phyloP scores from a whole-genome alignment of 2,888 invertebrate species.

The Xylota sylvarum region DNA sequence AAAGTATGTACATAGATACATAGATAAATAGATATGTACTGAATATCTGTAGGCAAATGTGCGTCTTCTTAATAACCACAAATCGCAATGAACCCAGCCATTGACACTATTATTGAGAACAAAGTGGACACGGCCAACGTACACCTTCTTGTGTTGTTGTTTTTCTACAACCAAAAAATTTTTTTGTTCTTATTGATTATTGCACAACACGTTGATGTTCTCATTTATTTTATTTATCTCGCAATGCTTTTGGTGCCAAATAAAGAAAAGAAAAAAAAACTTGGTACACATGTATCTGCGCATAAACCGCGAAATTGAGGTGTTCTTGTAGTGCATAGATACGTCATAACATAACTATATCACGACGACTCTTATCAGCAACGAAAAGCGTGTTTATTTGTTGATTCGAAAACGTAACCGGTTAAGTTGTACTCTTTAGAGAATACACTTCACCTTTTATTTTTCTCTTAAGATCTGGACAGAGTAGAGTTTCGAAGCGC shows the following conservation, averaged over 20 bases:
- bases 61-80: constrained; percentile 19
- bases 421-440: constrained; percentile 25
- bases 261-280: constrained; percentile 4
- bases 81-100: constrained; percentile 57
- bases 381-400: constrained; percentile 9
- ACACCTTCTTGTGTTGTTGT: neutral
- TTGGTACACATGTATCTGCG: constrained; percentile 34
- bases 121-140: constrained; percentile 1
- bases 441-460: neutral
- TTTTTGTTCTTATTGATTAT: constrained; percentile 37
- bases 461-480: constrained; percentile 22
- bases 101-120: constrained; percentile 44
- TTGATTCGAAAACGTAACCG: constrained; percentile 33
- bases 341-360: constrained; percentile 42
- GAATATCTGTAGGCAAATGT: neutral
- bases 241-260: constrained; percentile 24
- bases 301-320: constrained; percentile 46
- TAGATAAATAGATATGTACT: neutral
- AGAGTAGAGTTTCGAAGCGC: neutral
- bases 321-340: neutral
- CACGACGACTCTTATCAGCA: constrained; percentile 17
- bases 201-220: constrained; percentile 56
- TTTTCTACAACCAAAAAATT: neutral
- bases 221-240: constrained; percentile 21
- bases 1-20: neutral